Base-by-base conservation (phyloP, 1,140 invertebrate species). In the Lasioglossum baleicum region DNA sequence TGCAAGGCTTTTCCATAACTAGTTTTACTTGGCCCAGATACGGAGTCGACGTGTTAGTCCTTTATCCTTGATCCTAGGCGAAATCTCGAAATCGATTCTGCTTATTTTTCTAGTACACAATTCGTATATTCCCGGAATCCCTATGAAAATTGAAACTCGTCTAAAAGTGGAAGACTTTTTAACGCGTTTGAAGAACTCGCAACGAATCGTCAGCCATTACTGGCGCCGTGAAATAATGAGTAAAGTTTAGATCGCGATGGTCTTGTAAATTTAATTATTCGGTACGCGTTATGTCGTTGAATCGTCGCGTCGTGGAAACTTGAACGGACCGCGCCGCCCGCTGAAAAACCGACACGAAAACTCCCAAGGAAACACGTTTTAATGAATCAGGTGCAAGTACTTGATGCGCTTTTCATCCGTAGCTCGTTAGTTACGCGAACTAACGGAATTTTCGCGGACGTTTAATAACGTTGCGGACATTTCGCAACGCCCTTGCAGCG, bases 1-100 rank as follows among this genome's bases (percentile, higher is more conserved):
- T 26, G 60, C 66, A 75, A 75, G 83, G 64, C 51, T 87, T 86
- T 87, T 87, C 84, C 84, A 86, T 86, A 87, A 87, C 77, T 78
- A 87, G 76, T 86, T 83, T 81, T 15, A 86, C 82, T 85, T 87
- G 78, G 84, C 84, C 84, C 78, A 87, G 84, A 83, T 86, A 83
- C 48, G 13, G 40, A 56, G 83, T 66, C 66, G 71, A 78, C 80
- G 70, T 70, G 44, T 65, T 69, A 65, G 22, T 81, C 65, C n/a
- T 71, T 48, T 63, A 61, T 70, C 40, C n/a, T 71, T 48, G 72
- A 61, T 70, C 40, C 71, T 67, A 72, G 42, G 13, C 31, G 7
- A 20, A 60, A 64, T 44, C 51, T 67, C 40, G 17, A 72, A 68
- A 60, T 71, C 70, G 51, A 48, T 31, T n/a, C 31, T 17, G n/a